Base-by-base conservation (phyloP, 2,888 invertebrate species). In the Caenorhabditis wallacei region DNA sequence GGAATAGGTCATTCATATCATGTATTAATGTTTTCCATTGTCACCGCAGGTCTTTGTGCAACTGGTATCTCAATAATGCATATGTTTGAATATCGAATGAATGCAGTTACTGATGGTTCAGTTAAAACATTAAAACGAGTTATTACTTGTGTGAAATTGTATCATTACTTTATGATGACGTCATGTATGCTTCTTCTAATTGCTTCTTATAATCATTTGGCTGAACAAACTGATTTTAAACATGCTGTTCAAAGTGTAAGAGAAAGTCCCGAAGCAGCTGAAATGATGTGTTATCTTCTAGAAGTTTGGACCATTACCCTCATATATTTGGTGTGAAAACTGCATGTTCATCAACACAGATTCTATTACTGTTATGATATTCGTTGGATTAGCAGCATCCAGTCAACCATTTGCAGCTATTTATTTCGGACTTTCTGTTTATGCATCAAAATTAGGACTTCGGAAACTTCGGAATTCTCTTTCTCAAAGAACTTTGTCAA, bases 91-190 rank as follows among this genome's bases (percentile, higher is more conserved):
- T 74, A 74, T 13, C 72, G 72, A 20, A 74, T 43, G 56, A 74
- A 74, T 46, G 72, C 72, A 18, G 72, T 74, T n/a, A 74, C 72
- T 4, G 72, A 74, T 37, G 72, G 64, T n/a, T 61, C 61, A 5
- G 22, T 64, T 37, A 40, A 37, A 40, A 18, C 46, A 4, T 18
- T 74, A 53, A 74, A 64, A 24, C n/a, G 46, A n/a, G 16, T 64
- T 7, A 74, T 74, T 1, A 64, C 54, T 16, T 63, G 40, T 10
- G 54, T 74, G 16, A 74, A 74, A 22, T 74, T 26, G 22, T 74
- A 74, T 54, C 72, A 74, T 46, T 74, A 74, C 24, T 74, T 74
- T 18, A 74, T 74, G 72, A 74, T 74, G 72, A 74, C 72, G 63
- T 74, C 72, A 43, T 74, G 72, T 20, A 54, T 74, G 72, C 56